Conservation (phyloP, 2,113 vertebrate species). For the Emydocephalus ijimae region DNA sequence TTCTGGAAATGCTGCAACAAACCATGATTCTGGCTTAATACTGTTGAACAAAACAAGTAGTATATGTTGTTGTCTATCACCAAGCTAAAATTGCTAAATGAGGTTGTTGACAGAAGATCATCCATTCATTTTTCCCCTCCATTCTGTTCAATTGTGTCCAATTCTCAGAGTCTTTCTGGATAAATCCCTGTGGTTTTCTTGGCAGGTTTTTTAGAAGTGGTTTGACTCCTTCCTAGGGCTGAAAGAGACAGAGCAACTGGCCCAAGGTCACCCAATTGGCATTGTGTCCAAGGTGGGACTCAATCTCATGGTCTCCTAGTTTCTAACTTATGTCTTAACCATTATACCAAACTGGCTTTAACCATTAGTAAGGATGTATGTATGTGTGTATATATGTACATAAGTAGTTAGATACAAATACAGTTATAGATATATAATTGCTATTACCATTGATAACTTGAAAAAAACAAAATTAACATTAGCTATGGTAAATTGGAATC, state of each 20-base stretch:
- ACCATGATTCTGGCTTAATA: not conserved
- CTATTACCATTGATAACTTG: not conserved
- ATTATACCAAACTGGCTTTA: not conserved
- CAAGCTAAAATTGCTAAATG: not conserved
- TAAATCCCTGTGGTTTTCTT: no score
- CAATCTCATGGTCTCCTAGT: not conserved
- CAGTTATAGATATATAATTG: not conserved
- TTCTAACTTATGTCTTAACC: not conserved
- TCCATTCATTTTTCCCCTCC: no score
- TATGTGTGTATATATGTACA: no score
- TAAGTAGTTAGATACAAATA: not conserved
- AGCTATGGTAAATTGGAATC: not conserved
- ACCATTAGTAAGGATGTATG: not conserved
- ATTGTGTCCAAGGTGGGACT: not conserved
- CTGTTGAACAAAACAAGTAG: not conserved
- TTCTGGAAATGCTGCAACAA: not conserved
- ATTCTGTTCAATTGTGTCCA: no score
- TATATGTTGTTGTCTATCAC: not conserved
- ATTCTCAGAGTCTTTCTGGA: no score
- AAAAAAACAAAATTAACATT: not conserved
- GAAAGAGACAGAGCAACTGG: no score
- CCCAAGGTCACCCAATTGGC: not conserved
- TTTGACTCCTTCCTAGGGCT: no score
- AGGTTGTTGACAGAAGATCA: not conserved
- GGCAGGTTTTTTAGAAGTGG: no score